Evolutionary conservation across 2,888 invertebrate species (phyloP).

Genomic region (Drepana falcataria): DNA sequence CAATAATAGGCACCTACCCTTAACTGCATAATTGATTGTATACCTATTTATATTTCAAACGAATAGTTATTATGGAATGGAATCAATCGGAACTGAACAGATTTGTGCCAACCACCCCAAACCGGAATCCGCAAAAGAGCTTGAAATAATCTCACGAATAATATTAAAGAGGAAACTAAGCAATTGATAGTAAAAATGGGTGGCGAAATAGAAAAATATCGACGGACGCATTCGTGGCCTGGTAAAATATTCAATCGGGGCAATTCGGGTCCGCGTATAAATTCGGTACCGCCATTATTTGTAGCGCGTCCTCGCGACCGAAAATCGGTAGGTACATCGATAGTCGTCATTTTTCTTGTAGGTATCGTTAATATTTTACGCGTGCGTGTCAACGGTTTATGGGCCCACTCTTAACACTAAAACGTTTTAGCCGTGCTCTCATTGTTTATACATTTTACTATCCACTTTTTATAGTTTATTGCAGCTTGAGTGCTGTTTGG

Average conservation of each 20-base stretch:
- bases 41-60: too few species aligned
- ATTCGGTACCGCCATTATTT: conserved; percentile 73
- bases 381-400: conserved; percentile 77
- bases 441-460: conserved; percentile 78
- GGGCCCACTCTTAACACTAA: conserved; percentile 77
- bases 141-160: conserved; percentile 50
- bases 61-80: too few species aligned
- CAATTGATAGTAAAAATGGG: conserved; percentile 77
- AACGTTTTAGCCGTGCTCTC: conserved; percentile 75
- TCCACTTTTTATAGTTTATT: conserved; percentile 75
- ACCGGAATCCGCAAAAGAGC: conserved; percentile 17
- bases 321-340: conserved; percentile 74
- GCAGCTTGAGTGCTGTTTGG: conserved; percentile 59
- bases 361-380: conserved; percentile 77
- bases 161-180: conserved; percentile 74
- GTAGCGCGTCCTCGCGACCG: conserved; percentile 72
- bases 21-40: too few species aligned
- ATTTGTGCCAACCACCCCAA: neutral
- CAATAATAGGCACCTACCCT: too few species aligned
- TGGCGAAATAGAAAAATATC: conserved; percentile 76
- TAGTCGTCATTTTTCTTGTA: conserved; percentile 77
- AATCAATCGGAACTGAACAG: neutral
- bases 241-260: conserved; percentile 78
- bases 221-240: conserved; percentile 72
- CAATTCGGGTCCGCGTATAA: conserved; percentile 76